Base-by-base conservation (phyloP, 2,113 vertebrate species). In the Fukomys damarensis region DNA sequence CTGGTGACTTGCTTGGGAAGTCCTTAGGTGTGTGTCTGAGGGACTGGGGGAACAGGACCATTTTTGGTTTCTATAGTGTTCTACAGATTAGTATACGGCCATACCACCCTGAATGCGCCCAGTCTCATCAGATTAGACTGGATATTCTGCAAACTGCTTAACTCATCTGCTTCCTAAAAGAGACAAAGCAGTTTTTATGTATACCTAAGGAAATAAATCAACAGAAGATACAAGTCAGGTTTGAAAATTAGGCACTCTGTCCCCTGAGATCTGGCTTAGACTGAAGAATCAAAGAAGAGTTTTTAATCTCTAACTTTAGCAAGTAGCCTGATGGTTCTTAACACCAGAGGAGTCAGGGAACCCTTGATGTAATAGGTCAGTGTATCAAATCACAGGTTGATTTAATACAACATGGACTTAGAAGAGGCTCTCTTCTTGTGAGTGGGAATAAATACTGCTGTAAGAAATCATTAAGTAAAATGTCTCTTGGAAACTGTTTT, bases 331-430 rank as follows among this genome's bases (percentile, higher is more conserved):
- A 28, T 68, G 49, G 81, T 82, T 94, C 49, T 81, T 76, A 22
- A 11, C 30, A 85, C 43, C 32, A 81, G 82, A 8, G 5, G 56
- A 81, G n/a, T 93, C 61, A 88, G 32, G 56, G 16, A 89, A 65
- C 8, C 28, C 32, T 46, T 86, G 58, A 82, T 87, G 13, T 38
- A 83, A 49, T 46, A 86, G 61, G 10, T 76, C 46, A 72, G 22
- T 63, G 16, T 43, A 81, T 94, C 59, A 95, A 85, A 79, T 74
- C 76, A 77, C 49, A 76, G 59, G 35, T 93, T 86, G n/a, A 59
- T 96, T 92, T 96, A 89, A 59, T 70, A 59, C 4, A 46, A 24
- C 43, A 2, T 54, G 54, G 26, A 14, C 81, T 95, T 89, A 38
- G 80, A 91, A 93, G 66, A 14, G 1, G 1, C 85, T 94, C 86